phyloP scores from a whole-genome alignment of 2,113 vertebrate species.

The Antechinus stuartii region DNA sequence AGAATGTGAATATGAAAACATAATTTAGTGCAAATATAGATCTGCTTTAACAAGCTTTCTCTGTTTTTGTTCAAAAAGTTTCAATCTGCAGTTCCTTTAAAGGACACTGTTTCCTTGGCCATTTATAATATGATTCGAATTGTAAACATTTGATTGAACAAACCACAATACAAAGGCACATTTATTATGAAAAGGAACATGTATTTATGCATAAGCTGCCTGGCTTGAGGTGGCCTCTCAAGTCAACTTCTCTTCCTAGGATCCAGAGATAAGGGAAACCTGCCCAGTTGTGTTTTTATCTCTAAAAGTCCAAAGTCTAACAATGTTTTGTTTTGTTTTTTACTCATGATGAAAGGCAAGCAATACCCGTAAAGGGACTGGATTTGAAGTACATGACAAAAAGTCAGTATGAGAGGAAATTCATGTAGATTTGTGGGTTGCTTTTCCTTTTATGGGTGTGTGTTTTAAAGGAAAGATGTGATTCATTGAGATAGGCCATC shows the following conservation, averaged over 20 bases:
- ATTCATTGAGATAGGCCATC: neutral
- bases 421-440: neutral
- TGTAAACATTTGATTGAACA: neutral
- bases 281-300: neutral
- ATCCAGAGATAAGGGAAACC: slow-evolving; percentile 34
- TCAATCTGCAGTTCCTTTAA: neutral
- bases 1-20: neutral
- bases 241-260: neutral
- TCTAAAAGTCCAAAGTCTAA: slow-evolving; percentile 1
- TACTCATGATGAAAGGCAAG: neutral
- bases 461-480: neutral
- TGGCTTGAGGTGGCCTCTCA: neutral
- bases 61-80: neutral
- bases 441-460: neutral
- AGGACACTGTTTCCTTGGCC: neutral
- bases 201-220: neutral
- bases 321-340: neutral
- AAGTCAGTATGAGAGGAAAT: neutral
- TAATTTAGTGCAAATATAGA: neutral
- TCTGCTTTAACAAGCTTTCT: neutral
- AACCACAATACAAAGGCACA: neutral
- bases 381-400: neutral
- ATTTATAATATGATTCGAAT: neutral
- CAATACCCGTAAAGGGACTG: neutral
- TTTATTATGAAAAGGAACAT: neutral